Evolutionary conservation across 2,113 vertebrate genomes (phyloP), one percentile per base, ranked within the genome.

Genomic region (Fukomys damarensis): DNA sequence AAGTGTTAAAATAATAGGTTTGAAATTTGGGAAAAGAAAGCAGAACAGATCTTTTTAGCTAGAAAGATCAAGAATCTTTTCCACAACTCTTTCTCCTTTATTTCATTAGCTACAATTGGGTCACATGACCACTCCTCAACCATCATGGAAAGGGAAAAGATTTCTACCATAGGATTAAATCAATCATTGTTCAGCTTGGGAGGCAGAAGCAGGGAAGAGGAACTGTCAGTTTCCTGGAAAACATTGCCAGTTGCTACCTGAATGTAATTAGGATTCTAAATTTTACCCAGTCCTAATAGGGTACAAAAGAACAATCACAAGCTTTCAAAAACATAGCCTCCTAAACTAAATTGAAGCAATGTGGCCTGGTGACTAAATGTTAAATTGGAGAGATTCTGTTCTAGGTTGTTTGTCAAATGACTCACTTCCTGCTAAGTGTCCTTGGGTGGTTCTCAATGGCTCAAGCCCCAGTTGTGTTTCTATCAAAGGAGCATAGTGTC

Each of bases 401-500:
- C 59, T 72, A 46, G 16, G 76, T 66, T 58, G 81, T 94, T 63
- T 77, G 52, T 89, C 43, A 66, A 81, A 86, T 56, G 66, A 46
- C 59, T 89, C 66, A 43, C 93, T 90, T 58, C 32, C 66, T 66
- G 74, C 74, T 84, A 8, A 12, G n/a, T 83, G 93, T 96, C 89
- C 68, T 94, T 82, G 83, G 86, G 66, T 52, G 83, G 52, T 79
- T 94, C 82, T 84, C 65, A 32, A 8, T 74, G 61, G 90, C 82
- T 83, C 66, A 58, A 91, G 72, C 24, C 86, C 86, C 61, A 46
- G 72, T 56, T 79, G 52, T 6, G 63, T 59, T 93, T 89, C 87
- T 68, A 26, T 92, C 90, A 79, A 61, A 96, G 80, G 49, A 89
- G 82, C 96, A 94, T 11, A 63, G 63, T 66, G 63, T 65, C 89